Percentiles rank a stretch among this genome's conserved stretches.
phyloP scores from a whole-genome alignment of 2,888 invertebrate genomes.

The Tinea pellionella region DNA sequence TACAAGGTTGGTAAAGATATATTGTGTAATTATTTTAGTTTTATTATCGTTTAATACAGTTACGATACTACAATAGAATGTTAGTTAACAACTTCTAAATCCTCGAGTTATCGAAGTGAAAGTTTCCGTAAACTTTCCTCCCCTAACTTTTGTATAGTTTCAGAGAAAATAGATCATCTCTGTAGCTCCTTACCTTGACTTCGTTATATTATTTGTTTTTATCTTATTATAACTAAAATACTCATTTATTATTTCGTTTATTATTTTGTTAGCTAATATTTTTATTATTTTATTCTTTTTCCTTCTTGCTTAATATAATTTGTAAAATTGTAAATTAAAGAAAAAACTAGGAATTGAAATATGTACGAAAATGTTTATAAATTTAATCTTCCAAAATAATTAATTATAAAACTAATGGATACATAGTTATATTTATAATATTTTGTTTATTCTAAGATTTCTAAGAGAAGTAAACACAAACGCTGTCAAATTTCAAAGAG shows the following conservation, averaged over 20 bases:
- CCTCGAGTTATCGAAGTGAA: neutral
- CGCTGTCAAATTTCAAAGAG: neutral
- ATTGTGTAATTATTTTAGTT: neutral
- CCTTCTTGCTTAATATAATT: no score
- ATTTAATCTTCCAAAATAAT: no score
- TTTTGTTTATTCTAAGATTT: neutral
- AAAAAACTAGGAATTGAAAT: no score
- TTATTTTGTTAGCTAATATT: neutral
- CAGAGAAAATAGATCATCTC: neutral
- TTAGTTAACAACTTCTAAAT: slow-evolving; percentile 6
- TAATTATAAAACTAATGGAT: neutral
- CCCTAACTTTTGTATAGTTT: neutral
- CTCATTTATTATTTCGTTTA: neutral
- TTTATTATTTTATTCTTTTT: no score
- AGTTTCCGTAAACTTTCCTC: neutral
- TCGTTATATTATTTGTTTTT: neutral
- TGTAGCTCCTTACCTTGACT: neutral
- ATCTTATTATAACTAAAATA: neutral
- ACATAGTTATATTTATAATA: neutral
- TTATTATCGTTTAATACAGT: neutral
- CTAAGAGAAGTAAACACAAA: neutral
- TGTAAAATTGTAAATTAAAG: no score
- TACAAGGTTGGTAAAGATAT: slow-evolving; percentile 1
- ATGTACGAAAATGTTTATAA: no score
- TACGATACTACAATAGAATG: neutral